These are phyloP conservation scores for Danio choprae DNA, from an alignment of 2,797 vertebrate genomes.

Conservation along the genomic window DNA sequence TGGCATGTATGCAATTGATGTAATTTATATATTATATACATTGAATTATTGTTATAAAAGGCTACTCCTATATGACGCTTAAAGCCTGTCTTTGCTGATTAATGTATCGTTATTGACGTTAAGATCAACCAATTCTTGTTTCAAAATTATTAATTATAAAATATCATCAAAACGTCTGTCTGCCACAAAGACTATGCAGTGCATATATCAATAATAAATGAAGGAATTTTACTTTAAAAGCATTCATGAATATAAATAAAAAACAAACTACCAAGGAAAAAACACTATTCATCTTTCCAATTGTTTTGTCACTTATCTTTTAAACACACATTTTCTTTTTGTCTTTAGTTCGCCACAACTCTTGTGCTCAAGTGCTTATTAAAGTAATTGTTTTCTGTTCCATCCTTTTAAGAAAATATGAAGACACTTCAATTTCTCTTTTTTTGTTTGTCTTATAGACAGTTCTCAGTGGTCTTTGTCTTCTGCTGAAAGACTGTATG, in stretches of 20 bases:
- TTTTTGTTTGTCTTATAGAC: neutral
- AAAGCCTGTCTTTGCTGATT: neutral
- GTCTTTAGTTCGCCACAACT: neutral
- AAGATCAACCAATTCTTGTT: neutral
- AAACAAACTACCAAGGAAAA: constrained; percentile 9
- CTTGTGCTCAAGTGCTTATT: constrained; percentile 9
- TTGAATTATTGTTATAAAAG: neutral
- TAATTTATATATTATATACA: no score
- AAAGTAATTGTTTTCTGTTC: constrained; percentile 14
- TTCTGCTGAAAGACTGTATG: neutral
- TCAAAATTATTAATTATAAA: neutral
- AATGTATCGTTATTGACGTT: neutral
- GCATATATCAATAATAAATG: neutral
- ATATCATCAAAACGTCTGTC: neutral
- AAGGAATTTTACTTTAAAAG: neutral
- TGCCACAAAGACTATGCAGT: neutral
- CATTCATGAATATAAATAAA: constrained; percentile 8
- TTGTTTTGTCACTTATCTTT: constrained; percentile 40
- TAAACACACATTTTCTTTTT: constrained; percentile 23
- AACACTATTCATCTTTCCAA: neutral
- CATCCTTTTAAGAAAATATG: constrained; percentile 8
- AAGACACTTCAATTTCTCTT: constrained; percentile 1
- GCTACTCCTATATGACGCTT: neutral
- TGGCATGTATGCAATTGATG: no score
- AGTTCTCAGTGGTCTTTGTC: neutral